Conservation (phyloP, 2,797 vertebrate species). For the Carcharodon carcharias region DNA sequence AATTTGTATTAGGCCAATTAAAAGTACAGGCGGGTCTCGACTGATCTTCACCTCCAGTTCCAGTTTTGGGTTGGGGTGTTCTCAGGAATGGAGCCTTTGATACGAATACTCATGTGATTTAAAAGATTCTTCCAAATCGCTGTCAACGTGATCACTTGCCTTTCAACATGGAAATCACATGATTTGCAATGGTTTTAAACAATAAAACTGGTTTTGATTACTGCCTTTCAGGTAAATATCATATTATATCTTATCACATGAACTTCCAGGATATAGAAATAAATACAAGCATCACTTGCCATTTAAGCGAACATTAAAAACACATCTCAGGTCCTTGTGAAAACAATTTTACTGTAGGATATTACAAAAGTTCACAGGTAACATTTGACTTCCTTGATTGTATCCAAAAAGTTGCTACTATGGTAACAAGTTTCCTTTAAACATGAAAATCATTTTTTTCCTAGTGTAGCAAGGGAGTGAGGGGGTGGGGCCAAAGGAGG, state of each 20-base stretch:
- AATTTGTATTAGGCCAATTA: not conserved
- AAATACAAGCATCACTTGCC: not conserved
- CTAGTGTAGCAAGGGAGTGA: not conserved
- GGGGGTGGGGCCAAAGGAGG: too few relatives aligned
- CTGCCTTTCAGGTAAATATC: not conserved
- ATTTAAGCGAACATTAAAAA: not conserved
- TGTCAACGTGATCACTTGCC: not conserved
- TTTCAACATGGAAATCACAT: not conserved
- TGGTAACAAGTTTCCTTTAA: not conserved
- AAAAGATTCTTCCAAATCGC: not conserved
- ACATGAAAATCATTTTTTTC: not conserved
- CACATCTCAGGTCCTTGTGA: not conserved
- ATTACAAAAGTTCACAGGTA: not conserved
- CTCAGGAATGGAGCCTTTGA: not conserved
- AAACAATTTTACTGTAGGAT: not conserved
- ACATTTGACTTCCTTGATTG: not conserved
- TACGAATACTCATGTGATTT: not conserved
- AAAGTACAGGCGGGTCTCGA: not conserved
- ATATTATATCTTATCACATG: not conserved
- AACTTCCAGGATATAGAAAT: not conserved
- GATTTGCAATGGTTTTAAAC: not conserved
- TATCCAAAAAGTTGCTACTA: not conserved
- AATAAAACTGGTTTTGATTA: not conserved
- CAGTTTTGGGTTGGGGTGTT: not conserved
- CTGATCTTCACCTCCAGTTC: not conserved